phyloP scores from a whole-genome alignment of 1,140 invertebrate species.

The Teleopsis dalmanni region DNA sequence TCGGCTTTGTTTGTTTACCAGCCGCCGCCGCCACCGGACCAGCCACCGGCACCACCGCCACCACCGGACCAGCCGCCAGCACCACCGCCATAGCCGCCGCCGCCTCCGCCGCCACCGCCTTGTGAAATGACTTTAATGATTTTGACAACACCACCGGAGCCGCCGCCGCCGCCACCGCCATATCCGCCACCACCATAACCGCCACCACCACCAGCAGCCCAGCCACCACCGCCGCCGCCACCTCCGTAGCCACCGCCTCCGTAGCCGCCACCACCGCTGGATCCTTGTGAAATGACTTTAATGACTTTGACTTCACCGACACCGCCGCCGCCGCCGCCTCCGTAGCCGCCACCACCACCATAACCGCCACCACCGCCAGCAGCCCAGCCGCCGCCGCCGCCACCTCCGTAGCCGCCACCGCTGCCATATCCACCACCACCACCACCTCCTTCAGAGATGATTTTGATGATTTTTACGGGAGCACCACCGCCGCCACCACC shows the following conservation, averaged over 20 bases:
- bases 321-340: conserved; percentile 11
- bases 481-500: conserved; percentile 13
- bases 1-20: too few relatives aligned
- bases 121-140: background rate
- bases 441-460: background rate
- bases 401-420: conserved; percentile 15
- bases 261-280: background rate
- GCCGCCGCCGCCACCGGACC: conserved; percentile 13
- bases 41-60: conserved; percentile 15
- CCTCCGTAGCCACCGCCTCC: conserved; percentile 6
- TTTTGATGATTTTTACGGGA: conserved; percentile 5
- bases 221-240: conserved; percentile 12
- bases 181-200: conserved; percentile 12
- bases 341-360: conserved; percentile 15
- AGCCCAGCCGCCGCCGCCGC: conserved; percentile 11
- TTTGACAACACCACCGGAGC: conserved; percentile 8
- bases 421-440: conserved; percentile 15
- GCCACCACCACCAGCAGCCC: conserved; percentile 10
- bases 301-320: conserved; percentile 19
- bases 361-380: conserved; percentile 13
- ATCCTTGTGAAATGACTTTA: conserved; percentile 20
- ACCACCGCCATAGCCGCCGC: background rate
- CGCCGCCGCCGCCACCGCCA: background rate
- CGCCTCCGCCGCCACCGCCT: background rate
- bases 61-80: conserved; percentile 17